phyloP scores from a whole-genome alignment of 1,140 invertebrate species.

The Drosophila miranda region DNA sequence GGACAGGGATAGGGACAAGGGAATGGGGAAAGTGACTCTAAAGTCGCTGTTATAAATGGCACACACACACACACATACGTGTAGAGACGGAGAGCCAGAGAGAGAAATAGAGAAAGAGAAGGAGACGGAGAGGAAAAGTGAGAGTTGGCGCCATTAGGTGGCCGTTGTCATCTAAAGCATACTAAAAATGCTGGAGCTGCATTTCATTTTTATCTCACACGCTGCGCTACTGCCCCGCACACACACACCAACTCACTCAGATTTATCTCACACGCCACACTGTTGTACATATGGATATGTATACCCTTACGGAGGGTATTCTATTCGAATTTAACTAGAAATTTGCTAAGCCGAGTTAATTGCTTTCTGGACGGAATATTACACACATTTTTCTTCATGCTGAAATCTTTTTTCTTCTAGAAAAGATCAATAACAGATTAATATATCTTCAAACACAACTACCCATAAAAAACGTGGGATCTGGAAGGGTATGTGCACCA shows the following conservation, averaged over 20 bases:
- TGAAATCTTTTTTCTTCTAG: too few relatives aligned
- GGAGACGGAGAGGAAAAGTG: neutral
- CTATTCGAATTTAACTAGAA: too few relatives aligned
- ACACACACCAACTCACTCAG: conserved; percentile 2
- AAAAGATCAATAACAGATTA: too few relatives aligned
- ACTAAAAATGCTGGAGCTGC: conserved; percentile 60
- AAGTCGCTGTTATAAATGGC: conserved; percentile 71
- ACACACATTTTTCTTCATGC: too few relatives aligned
- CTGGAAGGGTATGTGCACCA: too few relatives aligned
- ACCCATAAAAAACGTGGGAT: too few relatives aligned
- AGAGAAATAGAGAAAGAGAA: neutral
- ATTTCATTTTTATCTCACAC: conserved; percentile 60
- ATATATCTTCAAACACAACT: too few relatives aligned
- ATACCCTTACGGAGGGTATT: too few relatives aligned
- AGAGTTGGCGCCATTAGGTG: conserved; percentile 42
- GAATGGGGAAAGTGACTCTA: conserved; percentile 34
- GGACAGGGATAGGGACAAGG: neutral
- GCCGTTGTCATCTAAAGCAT: conserved; percentile 41
- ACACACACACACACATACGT: conserved; percentile 1
- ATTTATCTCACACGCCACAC: neutral
- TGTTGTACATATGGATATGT: too few relatives aligned
- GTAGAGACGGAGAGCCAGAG: conserved; percentile 1
- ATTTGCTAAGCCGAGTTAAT: too few relatives aligned
- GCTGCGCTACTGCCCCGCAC: conserved; percentile 4
- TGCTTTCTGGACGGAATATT: too few relatives aligned